A percentile compares a stretch with the other conserved stretches of the same genome.
Conservation (phyloP, 2,797 vertebrate species). For the Cuniculus paca region DNA sequence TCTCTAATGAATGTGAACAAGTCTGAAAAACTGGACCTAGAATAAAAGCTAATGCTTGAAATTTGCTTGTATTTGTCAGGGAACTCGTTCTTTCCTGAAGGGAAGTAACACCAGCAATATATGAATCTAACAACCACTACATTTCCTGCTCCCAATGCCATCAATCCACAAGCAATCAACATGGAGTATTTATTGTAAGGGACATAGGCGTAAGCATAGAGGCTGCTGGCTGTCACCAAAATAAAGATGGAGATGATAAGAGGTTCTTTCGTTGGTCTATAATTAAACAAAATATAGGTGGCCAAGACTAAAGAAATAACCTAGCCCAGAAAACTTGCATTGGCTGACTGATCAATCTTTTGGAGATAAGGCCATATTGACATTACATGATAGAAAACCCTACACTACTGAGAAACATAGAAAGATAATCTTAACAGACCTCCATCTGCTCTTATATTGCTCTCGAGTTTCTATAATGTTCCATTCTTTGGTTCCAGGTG, state of each 20-base stretch:
- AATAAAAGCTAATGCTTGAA: slow-evolving; percentile 97
- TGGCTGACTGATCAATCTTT: slow-evolving; percentile 93
- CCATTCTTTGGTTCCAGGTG: slow-evolving; percentile 82
- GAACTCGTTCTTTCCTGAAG: slow-evolving; percentile 94
- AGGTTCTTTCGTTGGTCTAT: slow-evolving; percentile 94
- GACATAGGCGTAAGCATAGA: slow-evolving; percentile 94
- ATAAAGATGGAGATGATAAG: slow-evolving; percentile 94
- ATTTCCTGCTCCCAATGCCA: slow-evolving; percentile 98
- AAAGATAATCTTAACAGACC: slow-evolving; percentile 97
- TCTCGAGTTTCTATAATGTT: slow-evolving; percentile 89
- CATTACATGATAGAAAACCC: slow-evolving; percentile 98
- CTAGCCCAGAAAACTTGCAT: slow-evolving; percentile 97
- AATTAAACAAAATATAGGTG: slow-evolving; percentile 96
- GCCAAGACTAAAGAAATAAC: slow-evolving; percentile 97
- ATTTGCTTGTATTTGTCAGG: slow-evolving; percentile 98
- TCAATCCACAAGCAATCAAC: slow-evolving; percentile 93
- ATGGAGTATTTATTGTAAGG: slow-evolving; percentile 96
- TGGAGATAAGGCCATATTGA: slow-evolving; percentile 98
- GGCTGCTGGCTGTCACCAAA: slow-evolving; percentile 94
- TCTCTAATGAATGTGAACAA: slow-evolving; percentile 94
- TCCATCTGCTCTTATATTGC: slow-evolving; percentile 92
- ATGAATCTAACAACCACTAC: slow-evolving; percentile 96
- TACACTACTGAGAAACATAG: slow-evolving; percentile 99
- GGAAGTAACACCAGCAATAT: slow-evolving; percentile 96
- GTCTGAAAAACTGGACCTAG: slow-evolving; percentile 97